These are phyloP conservation scores for Petrocephalus schoutedeni DNA, from an alignment of 2,797 vertebrate genomes.

Conservation along the genomic window DNA sequence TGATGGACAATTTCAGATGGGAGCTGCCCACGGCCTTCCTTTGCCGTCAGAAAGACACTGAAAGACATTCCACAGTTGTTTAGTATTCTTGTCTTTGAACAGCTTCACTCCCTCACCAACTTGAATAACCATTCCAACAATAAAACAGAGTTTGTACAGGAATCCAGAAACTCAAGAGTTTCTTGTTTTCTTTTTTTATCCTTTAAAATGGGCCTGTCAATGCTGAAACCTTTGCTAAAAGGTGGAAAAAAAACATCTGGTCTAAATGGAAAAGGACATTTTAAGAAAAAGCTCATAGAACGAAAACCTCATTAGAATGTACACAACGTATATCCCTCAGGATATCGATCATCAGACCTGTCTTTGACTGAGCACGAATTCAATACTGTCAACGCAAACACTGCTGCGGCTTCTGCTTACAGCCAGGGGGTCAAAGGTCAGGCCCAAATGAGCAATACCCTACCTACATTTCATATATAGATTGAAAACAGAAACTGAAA, in stretches of 20 bases:
- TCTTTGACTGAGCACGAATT: neutral
- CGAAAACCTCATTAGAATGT: neutral
- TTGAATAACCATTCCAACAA: neutral
- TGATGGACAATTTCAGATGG: neutral
- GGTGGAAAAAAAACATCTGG: neutral
- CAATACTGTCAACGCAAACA: constrained; percentile 9
- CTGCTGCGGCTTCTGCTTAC: neutral
- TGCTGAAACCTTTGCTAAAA: neutral
- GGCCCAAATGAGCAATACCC: neutral
- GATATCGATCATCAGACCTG: neutral
- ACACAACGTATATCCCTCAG: neutral
- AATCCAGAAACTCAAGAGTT: neutral
- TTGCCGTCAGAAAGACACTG: neutral
- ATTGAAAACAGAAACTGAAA: neutral
- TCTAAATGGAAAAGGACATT: neutral
- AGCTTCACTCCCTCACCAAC: neutral
- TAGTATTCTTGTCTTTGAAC: constrained; percentile 6
- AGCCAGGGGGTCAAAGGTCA: neutral
- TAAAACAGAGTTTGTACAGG: neutral
- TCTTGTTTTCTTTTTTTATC: neutral
- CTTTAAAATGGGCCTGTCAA: constrained; percentile 1
- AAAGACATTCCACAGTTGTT: neutral
- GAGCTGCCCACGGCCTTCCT: neutral
- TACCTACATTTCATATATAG: neutral
- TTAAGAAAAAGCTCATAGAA: neutral